Conservation (phyloP, 2,888 invertebrate species). For the Zygogramma bicolorata region DNA sequence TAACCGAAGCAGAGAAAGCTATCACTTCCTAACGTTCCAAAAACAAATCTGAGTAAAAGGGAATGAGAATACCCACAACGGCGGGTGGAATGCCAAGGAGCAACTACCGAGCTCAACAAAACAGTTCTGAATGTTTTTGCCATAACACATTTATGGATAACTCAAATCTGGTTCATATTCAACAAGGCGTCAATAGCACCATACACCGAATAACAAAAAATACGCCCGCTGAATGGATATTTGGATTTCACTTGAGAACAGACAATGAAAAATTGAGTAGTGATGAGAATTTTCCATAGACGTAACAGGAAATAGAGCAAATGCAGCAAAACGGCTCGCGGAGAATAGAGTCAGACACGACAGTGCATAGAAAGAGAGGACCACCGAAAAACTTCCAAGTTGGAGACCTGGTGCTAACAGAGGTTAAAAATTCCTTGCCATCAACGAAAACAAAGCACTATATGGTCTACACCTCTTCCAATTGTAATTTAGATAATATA, state of each 20-base stretch:
- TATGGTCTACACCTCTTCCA: too few species aligned
- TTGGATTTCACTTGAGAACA: conserved; percentile 26
- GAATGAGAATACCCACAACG: conserved; percentile 48
- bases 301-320: conserved; percentile 27
- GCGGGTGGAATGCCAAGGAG: conserved; percentile 48
- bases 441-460: too few species aligned
- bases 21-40: conserved; percentile 49
- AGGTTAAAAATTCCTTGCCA: conserved; percentile 34
- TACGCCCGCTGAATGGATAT: conserved; percentile 23
- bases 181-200: too few species aligned
- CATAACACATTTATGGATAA: conserved; percentile 5
- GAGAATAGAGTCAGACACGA: conserved; percentile 20
- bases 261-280: conserved; percentile 11
- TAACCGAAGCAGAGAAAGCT: conserved; percentile 27
- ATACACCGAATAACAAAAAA: conserved; percentile 36
- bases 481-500: too few species aligned
- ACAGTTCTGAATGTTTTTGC: neutral
- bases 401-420: conserved; percentile 32
- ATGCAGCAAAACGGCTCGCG: conserved; percentile 11
- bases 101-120: conserved; percentile 56
- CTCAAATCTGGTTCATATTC: conserved; percentile 41
- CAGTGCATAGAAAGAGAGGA: too few species aligned
- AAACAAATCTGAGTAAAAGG: conserved; percentile 52
- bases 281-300: conserved; percentile 26
- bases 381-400: too few species aligned